phyloP scores from a whole-genome alignment of 2,797 vertebrate species.

The Ptychadena robeensis region DNA sequence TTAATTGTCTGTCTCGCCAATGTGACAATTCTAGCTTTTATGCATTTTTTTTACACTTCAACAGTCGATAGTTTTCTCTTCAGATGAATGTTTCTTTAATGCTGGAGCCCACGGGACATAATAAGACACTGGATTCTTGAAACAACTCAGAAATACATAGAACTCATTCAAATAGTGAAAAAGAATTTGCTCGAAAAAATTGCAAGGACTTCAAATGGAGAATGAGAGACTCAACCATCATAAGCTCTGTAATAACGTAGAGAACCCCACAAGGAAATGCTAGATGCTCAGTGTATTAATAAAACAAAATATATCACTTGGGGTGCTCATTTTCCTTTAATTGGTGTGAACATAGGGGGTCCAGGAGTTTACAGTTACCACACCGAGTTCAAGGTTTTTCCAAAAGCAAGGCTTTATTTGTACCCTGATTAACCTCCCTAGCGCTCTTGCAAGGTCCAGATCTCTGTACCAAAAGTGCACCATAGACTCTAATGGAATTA shows the following conservation, averaged over 20 bases:
- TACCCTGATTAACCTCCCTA: no score
- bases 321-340: no score
- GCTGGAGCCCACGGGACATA: neutral
- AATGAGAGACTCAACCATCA: neutral
- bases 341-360: no score
- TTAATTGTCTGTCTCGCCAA: conserved; percentile 40
- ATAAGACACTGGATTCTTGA: neutral
- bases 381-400: no score
- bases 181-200: conserved; percentile 19
- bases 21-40: conserved; percentile 43
- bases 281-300: no score
- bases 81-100: conserved; percentile 24
- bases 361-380: no score
- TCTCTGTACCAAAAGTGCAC: no score
- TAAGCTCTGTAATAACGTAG: neutral
- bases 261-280: no score
- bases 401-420: no score
- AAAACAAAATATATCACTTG: no score
- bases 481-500: no score
- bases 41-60: conserved; percentile 20
- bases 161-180: neutral
- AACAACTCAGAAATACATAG: conserved; percentile 15
- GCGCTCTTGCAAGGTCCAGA: no score
- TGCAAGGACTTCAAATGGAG: neutral
- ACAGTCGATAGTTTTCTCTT: conserved; percentile 8